Percentiles rank a stretch among this genome's conserved stretches.
These are phyloP conservation scores for Deroptyus accipitrinus DNA, from an alignment of 2,113 vertebrate species.

Conservation along the genomic window DNA sequence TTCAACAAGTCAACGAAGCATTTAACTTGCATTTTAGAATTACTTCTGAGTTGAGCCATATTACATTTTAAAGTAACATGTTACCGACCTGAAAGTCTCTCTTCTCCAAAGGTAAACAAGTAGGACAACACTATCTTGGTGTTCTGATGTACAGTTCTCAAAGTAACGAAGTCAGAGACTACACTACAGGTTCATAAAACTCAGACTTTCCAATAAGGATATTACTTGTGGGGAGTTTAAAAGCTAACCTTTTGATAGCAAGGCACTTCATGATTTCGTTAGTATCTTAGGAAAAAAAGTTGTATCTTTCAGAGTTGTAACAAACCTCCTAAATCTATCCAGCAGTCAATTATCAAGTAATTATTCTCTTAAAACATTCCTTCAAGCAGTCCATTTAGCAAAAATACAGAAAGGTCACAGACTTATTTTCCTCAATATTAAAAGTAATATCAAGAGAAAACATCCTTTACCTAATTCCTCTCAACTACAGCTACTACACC, in stretches of 20 bases:
- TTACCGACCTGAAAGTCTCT: background rate
- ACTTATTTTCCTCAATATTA: background rate
- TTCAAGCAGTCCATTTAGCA: background rate
- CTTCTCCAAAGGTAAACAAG: background rate
- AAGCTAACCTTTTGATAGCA: background rate
- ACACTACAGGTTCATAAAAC: background rate
- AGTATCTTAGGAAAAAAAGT: background rate
- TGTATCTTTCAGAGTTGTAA: background rate
- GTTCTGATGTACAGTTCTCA: background rate
- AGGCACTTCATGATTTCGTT: background rate
- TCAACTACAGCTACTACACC: background rate
- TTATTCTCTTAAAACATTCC: background rate
- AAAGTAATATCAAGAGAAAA: background rate
- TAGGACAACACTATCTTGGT: background rate
- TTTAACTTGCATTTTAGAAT: background rate
- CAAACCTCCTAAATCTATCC: background rate
- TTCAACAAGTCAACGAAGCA: background rate
- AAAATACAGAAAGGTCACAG: background rate
- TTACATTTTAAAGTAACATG: rapidly evolving
- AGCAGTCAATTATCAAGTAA: background rate
- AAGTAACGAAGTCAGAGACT: background rate
- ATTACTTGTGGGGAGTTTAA: background rate
- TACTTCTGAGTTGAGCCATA: background rate
- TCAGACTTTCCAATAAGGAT: background rate
- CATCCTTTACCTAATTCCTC: background rate